A percentile compares a stretch with the other conserved stretches of the same genome.
Conservation (phyloP, 1,140 invertebrate genomes). For the Drosophila eugracilis region DNA sequence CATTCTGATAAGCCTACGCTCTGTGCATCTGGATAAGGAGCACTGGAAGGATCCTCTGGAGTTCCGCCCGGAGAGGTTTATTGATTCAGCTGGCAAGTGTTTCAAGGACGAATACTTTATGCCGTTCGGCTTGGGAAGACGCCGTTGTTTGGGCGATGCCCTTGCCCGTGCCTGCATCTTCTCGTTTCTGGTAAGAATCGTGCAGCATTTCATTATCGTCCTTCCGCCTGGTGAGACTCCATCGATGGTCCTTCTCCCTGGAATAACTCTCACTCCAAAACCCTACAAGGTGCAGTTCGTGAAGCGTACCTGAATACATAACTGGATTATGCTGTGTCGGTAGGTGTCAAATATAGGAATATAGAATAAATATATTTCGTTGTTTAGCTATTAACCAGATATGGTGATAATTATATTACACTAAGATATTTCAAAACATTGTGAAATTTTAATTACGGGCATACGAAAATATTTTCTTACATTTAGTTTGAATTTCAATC, state of each 20-base stretch:
- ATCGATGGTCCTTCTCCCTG: constrained; percentile 68
- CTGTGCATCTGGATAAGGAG: constrained; percentile 88
- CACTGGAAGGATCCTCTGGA: constrained; percentile 89
- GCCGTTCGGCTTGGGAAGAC: constrained; percentile 89
- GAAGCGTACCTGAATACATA: constrained; percentile 22
- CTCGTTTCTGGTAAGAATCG: constrained; percentile 89
- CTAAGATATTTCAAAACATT: background rate
- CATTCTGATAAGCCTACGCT: constrained; percentile 88
- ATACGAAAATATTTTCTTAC: no score
- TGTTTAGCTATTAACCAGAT: background rate
- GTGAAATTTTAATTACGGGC: background rate
- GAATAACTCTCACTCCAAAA: constrained; percentile 81
- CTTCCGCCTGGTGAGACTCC: constrained; percentile 58
- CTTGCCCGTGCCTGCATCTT: constrained; percentile 91
- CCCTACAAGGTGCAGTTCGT: constrained; percentile 82
- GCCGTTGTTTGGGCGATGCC: constrained; percentile 91
- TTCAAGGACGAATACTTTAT: constrained; percentile 86
- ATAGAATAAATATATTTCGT: background rate
- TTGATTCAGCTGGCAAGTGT: constrained; percentile 84
- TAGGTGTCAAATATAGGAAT: background rate
- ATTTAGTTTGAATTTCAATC: no score
- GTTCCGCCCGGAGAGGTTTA: constrained; percentile 91
- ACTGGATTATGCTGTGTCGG: background rate
- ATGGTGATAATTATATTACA: background rate
- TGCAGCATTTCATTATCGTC: constrained; percentile 87